Evolutionary conservation across 2,797 vertebrate genomes (phyloP), one percentile per base, ranked within the genome.

Genomic region (Danio kyathit): DNA sequence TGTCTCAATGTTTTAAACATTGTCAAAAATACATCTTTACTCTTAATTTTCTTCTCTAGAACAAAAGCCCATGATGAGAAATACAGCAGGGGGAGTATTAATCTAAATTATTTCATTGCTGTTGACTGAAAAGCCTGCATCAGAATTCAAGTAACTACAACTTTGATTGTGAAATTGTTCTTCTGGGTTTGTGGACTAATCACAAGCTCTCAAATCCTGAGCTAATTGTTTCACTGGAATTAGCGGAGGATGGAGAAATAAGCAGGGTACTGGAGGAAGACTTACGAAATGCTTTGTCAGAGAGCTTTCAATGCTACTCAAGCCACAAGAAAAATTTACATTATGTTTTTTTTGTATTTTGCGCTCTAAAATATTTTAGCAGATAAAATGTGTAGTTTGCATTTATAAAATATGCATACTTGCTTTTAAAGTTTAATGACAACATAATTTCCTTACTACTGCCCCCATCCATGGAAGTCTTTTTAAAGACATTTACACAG

Each of bases 101-200:
- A 29, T n/a, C 60, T 41, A 60, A 29, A 29, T 1, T 5, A 46
- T 29, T 74, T 16, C 12, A 46, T 21, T 29, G 13, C 8, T 13
- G 0, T 10, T 46, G 41, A 43, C 17, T 73, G 13, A 59, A 46
- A 59, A 16, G 54, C 7, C 13, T 46, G 17, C 9, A 2, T n/a
- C 43, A 48, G 29, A 59, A 59, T 56, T 41, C 40, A 5, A 73
- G 40, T 6, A 56, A 12, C 40, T 9, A 66, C 66, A 66, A 11
- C 51, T 54, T 56, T 54, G 61, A 46, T 63, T 76, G 21, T 49
- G 40, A 76, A 76, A 77, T 46, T 6, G 61, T 17, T 38, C 60
- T 19, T 14, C 52, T 16, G 38, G 46, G 48, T 75, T 74, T 29
- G 2, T n/a, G 11, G 60, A 64, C 16, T 52, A 51, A 64, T 52